Conservation (phyloP, 64 coral and sea anemone genomes). For the Montipora cactus region DNA sequence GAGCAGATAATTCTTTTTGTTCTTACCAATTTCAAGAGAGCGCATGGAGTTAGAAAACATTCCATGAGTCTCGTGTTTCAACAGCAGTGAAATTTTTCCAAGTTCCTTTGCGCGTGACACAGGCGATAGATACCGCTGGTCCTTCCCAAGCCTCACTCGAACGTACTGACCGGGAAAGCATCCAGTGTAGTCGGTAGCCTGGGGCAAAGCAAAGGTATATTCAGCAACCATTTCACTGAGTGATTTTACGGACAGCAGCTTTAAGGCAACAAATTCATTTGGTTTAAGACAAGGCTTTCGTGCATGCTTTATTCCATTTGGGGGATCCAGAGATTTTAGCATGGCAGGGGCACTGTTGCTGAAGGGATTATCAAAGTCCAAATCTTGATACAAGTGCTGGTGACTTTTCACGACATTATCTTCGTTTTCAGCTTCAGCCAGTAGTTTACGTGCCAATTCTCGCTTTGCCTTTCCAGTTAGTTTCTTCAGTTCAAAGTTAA, state of each 20-base stretch:
- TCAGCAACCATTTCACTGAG: slow-evolving; percentile 45
- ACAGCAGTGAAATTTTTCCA: slow-evolving; percentile 62
- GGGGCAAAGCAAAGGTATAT: slow-evolving; percentile 73
- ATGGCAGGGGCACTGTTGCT: slow-evolving; percentile 67
- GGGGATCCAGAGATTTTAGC: slow-evolving; percentile 25
- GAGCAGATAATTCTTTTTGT: too few species aligned
- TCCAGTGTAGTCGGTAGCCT: slow-evolving; percentile 61
- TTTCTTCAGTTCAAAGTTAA: slow-evolving; percentile 72
- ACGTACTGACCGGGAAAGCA: slow-evolving; percentile 77
- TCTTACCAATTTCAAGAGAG: slow-evolving; percentile 58
- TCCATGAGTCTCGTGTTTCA: slow-evolving; percentile 67
- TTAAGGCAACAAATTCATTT: slow-evolving; percentile 58
- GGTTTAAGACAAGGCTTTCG: slow-evolving; percentile 66
- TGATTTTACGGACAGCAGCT: slow-evolving; percentile 60
- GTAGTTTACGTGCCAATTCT: slow-evolving; percentile 29
- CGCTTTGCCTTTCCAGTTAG: slow-evolving; percentile 56
- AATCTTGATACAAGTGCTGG: slow-evolving; percentile 51
- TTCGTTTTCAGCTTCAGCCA: slow-evolving; percentile 30
- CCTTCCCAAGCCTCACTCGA: slow-evolving; percentile 38
- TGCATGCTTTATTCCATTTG: slow-evolving; percentile 23
- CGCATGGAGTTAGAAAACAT: slow-evolving; percentile 55
- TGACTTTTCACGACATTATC: neutral
- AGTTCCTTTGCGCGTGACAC: slow-evolving; percentile 65
- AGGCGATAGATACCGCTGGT: slow-evolving; percentile 74
- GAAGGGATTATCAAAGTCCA: slow-evolving; percentile 87